Evolutionary conservation across 2,797 vertebrate genomes (phyloP), one percentile per base, ranked within the genome.

Genomic region (Diceros bicornis): DNA sequence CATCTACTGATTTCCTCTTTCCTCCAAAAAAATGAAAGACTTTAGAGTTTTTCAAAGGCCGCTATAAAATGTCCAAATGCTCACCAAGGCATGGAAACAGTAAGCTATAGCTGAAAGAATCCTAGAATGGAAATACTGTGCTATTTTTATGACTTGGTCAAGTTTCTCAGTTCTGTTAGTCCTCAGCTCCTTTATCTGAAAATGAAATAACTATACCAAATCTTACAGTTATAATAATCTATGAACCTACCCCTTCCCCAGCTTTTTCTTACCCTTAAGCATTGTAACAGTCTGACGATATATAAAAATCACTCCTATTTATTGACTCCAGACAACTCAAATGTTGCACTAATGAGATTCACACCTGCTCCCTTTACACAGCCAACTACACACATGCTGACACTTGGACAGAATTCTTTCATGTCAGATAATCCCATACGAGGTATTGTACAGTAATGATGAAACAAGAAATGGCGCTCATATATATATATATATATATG

Each of bases 121-220:
- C 71, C 9, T 47, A 32, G 12, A 81, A 32, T 71, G 29, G 34
- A 92, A 90, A 55, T 82, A 59, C 18, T 64, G 3, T 74, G 20
- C 23, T 32, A 27, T 75, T 95, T 89, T 87, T 82, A 82, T 72
- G 29, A 71, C 7, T 85, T 78, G 57, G 20, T 37, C 11, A 72
- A 29, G 2, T 69, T 44, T 59, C n/a, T 61, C 68, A 27, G 13
- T 62, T 79, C 87, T 69, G 93, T 86, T 69, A 66, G 8, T 75
- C 20, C 72, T 92, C 74, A 91, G 4, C 7, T 71, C 23, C 85
- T 94, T 93, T 78, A 71, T 61, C 75, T 90, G 64, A 86, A 97
- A 93, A 74, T 81, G n/a, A 92, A 91, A 25, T 41, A 93, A 32
- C 16, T 91, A 18, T 50, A 41, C 8, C 55, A 93, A 16, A 83